Conservation (phyloP, 2,888 invertebrate genomes). For the Xanthia togata region DNA sequence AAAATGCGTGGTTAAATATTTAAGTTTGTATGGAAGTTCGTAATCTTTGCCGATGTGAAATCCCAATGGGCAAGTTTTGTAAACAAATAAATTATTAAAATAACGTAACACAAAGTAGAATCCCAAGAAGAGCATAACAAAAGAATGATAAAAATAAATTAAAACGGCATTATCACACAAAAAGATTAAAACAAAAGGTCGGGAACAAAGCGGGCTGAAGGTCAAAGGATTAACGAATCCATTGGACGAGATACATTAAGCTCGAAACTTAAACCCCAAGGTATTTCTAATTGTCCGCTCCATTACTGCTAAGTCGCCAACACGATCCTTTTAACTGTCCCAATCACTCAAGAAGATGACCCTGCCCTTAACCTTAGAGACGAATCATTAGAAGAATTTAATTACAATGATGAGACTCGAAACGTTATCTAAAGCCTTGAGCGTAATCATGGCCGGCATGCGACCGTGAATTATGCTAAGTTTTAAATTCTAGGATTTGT, state of each 20-base stretch:
- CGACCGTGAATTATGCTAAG: constrained; percentile 28
- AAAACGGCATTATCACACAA: constrained; percentile 14
- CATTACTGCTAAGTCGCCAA: constrained; percentile 38
- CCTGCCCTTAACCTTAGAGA: constrained; percentile 60
- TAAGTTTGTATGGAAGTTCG: too few species aligned
- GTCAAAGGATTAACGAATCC: constrained; percentile 45
- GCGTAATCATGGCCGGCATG: constrained; percentile 52
- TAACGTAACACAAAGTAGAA: not conserved
- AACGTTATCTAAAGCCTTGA: constrained; percentile 40
- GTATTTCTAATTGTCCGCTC: constrained; percentile 52
- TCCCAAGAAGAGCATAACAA: constrained; percentile 1
- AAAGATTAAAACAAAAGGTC: constrained; percentile 24
- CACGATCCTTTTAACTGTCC: constrained; percentile 37
- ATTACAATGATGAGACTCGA: constrained; percentile 56
- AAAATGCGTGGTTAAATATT: too few species aligned
- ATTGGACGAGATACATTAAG: constrained; percentile 25
- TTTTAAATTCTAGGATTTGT: constrained; percentile 29
- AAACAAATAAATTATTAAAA: not conserved
- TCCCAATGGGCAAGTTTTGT: too few species aligned
- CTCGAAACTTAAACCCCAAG: constrained; percentile 23
- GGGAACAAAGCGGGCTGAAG: constrained; percentile 29
- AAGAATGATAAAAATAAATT: constrained; percentile 20
- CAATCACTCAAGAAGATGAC: constrained; percentile 56
- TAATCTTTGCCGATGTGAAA: too few species aligned
- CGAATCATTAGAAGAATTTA: constrained; percentile 52